phyloP scores from a whole-genome alignment of 2,797 vertebrate genomes.

The Liasis olivaceus region DNA sequence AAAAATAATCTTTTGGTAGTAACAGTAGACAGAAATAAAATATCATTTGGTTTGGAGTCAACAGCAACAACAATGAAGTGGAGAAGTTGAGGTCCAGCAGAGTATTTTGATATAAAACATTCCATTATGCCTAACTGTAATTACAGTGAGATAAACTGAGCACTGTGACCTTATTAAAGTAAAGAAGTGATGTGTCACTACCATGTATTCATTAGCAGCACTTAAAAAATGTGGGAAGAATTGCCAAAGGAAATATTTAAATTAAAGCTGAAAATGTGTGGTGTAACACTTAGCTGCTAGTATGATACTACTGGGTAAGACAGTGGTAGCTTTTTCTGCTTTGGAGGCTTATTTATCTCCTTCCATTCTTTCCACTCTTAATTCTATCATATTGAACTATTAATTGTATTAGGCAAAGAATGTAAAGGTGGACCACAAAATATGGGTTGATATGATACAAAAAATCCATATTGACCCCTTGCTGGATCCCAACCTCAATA shows the following conservation, averaged over 20 bases:
- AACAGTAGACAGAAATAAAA: background rate
- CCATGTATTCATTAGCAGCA: slow-evolving; percentile 26
- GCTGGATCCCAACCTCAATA: background rate
- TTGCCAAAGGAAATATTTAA: slow-evolving; percentile 28
- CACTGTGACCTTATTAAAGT: background rate
- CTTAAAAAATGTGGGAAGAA: slow-evolving; percentile 3
- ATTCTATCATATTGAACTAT: background rate
- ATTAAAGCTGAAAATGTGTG: slow-evolving; percentile 13
- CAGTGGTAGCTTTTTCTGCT: background rate
- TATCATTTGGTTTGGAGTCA: background rate
- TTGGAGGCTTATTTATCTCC: background rate
- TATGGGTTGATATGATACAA: background rate
- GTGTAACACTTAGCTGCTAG: slow-evolving; percentile 27
- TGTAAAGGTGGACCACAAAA: background rate
- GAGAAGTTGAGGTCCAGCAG: background rate
- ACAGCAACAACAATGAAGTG: background rate
- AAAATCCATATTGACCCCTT: background rate
- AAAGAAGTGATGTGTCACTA: slow-evolving; percentile 1
- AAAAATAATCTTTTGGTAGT: background rate
- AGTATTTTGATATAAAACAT: slow-evolving; percentile 12
- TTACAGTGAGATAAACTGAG: slow-evolving; percentile 6
- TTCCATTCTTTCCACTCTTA: background rate
- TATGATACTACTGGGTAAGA: slow-evolving; percentile 15
- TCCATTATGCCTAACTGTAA: slow-evolving; percentile 21
- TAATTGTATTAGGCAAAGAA: slow-evolving; percentile 6